Percentiles rank a stretch among this genome's conserved stretches.
phyloP scores from a whole-genome alignment of 2,113 vertebrate species.

The Elaphurus davidianus region DNA sequence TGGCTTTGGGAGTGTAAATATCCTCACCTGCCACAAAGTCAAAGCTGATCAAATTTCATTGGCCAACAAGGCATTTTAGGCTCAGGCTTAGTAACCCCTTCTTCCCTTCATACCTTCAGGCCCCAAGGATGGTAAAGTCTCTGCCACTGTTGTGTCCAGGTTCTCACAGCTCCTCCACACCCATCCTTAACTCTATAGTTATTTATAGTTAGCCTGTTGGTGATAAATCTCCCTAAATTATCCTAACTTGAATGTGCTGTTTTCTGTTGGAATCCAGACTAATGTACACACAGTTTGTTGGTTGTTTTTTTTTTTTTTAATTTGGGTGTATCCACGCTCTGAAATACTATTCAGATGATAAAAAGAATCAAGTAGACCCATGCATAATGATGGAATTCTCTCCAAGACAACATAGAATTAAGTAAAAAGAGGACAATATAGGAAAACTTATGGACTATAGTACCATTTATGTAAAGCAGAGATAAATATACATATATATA shows the following conservation, averaged over 20 bases:
- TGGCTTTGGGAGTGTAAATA: background rate
- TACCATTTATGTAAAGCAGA: background rate
- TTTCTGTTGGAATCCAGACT: background rate
- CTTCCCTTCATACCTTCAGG: background rate
- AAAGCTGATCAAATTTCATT: background rate
- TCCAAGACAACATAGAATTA: background rate
- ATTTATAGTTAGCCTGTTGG: background rate
- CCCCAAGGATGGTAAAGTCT: background rate
- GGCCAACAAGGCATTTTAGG: background rate
- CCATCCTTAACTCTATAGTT: background rate
- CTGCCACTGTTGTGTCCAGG: too few relatives aligned
- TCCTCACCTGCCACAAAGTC: background rate
- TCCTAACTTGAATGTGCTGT: background rate
- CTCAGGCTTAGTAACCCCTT: background rate
- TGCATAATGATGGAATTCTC: background rate
- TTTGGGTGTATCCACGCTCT: background rate
- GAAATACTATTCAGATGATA: constrained; percentile 9
- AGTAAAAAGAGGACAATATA: background rate
- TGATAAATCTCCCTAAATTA: background rate
- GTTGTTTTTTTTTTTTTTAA: background rate
- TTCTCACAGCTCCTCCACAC: background rate
- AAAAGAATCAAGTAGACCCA: background rate
- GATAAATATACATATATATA: background rate
- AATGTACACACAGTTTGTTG: background rate
- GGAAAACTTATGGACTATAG: background rate